A percentile compares a stretch with the other conserved stretches of the same genome.
Conservation (phyloP, 2,113 vertebrate genomes). For the Syrmaticus mikado region DNA sequence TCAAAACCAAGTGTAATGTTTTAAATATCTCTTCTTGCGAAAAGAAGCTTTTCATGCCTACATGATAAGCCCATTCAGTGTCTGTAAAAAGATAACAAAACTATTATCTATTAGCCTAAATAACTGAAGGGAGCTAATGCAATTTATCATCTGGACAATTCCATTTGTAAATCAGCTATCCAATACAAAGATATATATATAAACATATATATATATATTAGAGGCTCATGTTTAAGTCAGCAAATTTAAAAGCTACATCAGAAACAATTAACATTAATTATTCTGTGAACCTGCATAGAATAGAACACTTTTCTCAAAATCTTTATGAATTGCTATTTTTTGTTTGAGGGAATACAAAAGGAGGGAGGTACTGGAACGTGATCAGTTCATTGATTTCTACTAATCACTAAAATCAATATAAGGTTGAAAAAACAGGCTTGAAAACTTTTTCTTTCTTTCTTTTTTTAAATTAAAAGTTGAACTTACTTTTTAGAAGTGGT, state of each 20-base stretch:
- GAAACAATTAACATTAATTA: not conserved
- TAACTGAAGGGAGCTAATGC: not conserved
- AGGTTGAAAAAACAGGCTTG: not conserved
- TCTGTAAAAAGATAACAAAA: constrained; percentile 17
- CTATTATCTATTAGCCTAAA: not conserved
- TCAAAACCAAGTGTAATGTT: not conserved
- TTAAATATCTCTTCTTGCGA: not conserved
- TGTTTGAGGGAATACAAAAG: fast-evolving
- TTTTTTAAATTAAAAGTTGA: not conserved
- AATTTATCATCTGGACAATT: not conserved
- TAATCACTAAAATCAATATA: not conserved
- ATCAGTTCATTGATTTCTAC: not conserved
- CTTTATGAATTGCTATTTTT: not conserved
- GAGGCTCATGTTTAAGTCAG: not conserved
- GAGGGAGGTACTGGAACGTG: not conserved
- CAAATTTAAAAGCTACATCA: not conserved
- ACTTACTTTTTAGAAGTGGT: constrained; percentile 94
- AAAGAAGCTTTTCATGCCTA: constrained; percentile 8
- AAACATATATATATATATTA: not conserved
- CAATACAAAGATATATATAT: not conserved
- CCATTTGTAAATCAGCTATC: not conserved
- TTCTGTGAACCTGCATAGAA: not conserved
- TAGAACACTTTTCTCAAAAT: not conserved
- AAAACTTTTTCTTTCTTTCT: not conserved
- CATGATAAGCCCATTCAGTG: not conserved